These are phyloP conservation scores for Pheosia tremula DNA, from an alignment of 2,888 invertebrate species.

Conservation along the genomic window DNA sequence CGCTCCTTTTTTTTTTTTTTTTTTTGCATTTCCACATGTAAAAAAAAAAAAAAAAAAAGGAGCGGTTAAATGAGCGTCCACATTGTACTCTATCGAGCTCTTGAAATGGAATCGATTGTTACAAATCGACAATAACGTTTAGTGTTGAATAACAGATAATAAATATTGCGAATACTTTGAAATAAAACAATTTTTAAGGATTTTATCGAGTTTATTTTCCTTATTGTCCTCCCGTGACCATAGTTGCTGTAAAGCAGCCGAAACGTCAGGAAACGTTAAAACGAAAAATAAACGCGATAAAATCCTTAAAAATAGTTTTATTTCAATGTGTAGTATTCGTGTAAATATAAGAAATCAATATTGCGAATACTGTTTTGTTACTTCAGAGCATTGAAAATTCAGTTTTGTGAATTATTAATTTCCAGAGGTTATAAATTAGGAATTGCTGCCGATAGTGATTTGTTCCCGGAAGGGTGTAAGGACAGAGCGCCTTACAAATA, in stretches of 20 bases:
- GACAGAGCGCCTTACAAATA: slow-evolving; percentile 21
- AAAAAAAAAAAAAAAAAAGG: no score
- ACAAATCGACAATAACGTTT: slow-evolving; percentile 34
- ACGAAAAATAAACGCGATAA: no score
- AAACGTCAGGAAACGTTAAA: no score
- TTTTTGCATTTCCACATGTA: no score
- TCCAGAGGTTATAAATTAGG: slow-evolving; percentile 23
- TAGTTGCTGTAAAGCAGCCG: no score
- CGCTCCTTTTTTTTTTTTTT: no score
- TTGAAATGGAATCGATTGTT: slow-evolving; percentile 53
- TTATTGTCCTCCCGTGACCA: no score
- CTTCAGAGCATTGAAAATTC: slow-evolving; percentile 6
- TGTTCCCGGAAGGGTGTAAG: slow-evolving; percentile 22
- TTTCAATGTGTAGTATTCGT: no score
- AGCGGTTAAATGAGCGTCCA: slow-evolving; percentile 62
- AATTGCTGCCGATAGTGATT: slow-evolving; percentile 27
- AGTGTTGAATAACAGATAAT: background rate
- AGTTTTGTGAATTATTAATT: slow-evolving; percentile 15
- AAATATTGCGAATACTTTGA: background rate
- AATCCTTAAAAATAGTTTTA: no score
- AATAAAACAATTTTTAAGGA: no score
- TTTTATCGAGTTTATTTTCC: no score
- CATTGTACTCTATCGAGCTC: slow-evolving; percentile 46
- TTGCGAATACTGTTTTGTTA: background rate
- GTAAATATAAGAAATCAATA: background rate